Conservation (phyloP, 2,797 vertebrate genomes). For the Megaceryle alcyon region DNA sequence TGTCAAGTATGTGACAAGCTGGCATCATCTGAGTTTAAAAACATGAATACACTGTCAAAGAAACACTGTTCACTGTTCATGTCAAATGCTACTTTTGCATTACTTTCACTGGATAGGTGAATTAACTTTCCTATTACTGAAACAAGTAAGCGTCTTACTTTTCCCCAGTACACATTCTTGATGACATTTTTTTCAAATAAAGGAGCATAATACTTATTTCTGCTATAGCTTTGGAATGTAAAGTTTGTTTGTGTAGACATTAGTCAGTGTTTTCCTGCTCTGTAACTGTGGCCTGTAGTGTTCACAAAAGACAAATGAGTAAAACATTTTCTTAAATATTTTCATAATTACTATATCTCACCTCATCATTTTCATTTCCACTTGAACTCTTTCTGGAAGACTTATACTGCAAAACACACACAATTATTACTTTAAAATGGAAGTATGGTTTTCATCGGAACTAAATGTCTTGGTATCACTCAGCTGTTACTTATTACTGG, state of each 20-base stretch:
- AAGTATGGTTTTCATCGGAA: conserved; percentile 1
- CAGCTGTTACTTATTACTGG: not conserved
- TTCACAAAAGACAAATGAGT: not conserved
- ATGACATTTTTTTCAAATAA: not conserved
- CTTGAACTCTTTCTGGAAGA: conserved; percentile 88
- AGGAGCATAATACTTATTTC: not conserved
- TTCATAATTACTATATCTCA: conserved; percentile 68
- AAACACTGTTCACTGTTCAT: not conserved
- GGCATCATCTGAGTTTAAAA: not conserved
- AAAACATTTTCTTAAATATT: not conserved
- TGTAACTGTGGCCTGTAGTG: not conserved
- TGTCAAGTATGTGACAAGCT: not conserved
- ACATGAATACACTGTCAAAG: not conserved
- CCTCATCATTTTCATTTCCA: conserved; percentile 91
- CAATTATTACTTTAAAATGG: conserved; percentile 25
- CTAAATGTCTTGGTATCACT: not conserved
- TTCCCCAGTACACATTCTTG: not conserved
- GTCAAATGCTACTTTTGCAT: not conserved
- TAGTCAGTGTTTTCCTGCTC: not conserved
- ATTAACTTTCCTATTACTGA: not conserved
- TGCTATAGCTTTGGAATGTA: not conserved
- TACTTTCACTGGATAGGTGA: not conserved
- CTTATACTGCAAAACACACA: conserved; percentile 88
- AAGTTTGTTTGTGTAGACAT: not conserved
- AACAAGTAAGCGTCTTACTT: not conserved